phyloP scores from a whole-genome alignment of 2,797 vertebrate genomes.

The Catharus ustulatus region DNA sequence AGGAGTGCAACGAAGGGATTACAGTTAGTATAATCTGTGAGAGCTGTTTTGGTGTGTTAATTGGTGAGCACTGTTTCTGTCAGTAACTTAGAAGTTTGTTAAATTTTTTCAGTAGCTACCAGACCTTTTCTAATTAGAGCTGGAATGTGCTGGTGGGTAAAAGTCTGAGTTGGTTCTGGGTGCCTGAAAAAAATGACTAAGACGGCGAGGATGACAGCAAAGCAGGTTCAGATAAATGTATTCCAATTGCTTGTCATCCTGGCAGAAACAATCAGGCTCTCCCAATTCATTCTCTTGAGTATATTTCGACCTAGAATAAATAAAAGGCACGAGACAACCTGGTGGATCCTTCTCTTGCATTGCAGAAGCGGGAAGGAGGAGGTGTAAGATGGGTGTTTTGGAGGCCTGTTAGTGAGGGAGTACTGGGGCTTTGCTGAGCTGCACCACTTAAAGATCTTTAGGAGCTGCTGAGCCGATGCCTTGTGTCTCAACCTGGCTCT shows the following conservation, averaged over 20 bases:
- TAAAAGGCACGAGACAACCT: background rate
- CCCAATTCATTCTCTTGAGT: background rate
- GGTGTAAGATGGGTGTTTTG: fast-evolving
- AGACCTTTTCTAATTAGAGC: background rate
- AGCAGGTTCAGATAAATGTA: background rate
- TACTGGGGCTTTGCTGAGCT: background rate
- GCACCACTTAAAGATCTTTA: background rate
- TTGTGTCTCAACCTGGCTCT: fast-evolving
- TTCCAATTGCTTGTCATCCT: background rate
- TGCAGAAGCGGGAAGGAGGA: background rate
- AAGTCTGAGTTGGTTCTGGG: background rate
- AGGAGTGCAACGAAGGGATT: background rate
- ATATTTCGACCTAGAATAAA: background rate
- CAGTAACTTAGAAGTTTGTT: background rate
- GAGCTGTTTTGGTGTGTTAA: background rate
- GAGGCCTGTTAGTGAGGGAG: background rate
- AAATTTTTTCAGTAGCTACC: background rate
- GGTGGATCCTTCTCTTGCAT: background rate
- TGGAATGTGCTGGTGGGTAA: background rate
- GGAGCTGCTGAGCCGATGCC: background rate
- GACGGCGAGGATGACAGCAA: background rate
- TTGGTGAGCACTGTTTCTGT: background rate
- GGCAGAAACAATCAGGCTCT: background rate
- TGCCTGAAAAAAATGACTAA: background rate
- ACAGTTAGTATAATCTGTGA: background rate